Percentiles rank a stretch among this genome's conserved stretches.
Conservation (phyloP, 1,140 invertebrate species). For the Lasioglossum albipes region DNA sequence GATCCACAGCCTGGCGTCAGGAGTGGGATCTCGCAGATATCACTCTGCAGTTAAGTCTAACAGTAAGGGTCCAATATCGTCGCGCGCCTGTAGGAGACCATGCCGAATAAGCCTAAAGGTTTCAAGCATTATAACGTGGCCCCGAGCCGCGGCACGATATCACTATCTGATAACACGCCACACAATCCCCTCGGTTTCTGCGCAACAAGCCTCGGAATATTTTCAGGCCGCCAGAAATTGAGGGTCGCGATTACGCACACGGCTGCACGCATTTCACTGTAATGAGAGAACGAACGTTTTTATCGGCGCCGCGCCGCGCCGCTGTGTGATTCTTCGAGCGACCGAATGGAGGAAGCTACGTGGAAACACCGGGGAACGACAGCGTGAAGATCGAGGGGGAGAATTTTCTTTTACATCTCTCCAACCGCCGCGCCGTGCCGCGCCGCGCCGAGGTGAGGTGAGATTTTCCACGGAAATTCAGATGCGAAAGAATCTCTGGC, state of each 20-base stretch:
- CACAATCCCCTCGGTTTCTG: not conserved
- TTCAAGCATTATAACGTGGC: slow-evolving; percentile 29
- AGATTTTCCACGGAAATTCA: not conserved
- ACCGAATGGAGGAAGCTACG: not conserved
- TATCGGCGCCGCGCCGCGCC: not conserved
- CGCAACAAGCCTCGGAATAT: slow-evolving; percentile 4
- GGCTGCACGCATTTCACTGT: slow-evolving; percentile 13
- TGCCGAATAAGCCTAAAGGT: slow-evolving; percentile 9
- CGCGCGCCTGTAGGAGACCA: not conserved
- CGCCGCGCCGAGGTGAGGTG: too few species aligned
- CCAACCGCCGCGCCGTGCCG: too few species aligned
- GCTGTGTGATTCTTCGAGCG: not conserved
- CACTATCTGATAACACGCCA: slow-evolving; percentile 34
- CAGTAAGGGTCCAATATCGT: not conserved
- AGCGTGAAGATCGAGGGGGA: not conserved
- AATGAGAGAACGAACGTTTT: slow-evolving; percentile 24
- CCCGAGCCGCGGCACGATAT: slow-evolving; percentile 14
- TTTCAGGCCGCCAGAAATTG: slow-evolving; percentile 41
- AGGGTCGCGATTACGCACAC: slow-evolving; percentile 25
- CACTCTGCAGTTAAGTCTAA: too few species aligned
- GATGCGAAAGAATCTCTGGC: not conserved
- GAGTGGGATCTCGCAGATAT: too few species aligned
- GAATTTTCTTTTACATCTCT: slow-evolving; percentile 5
- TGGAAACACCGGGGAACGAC: not conserved
- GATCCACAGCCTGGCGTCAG: too few species aligned